Conservation (phyloP, 2,113 vertebrate species). For the Crotophaga sulcirostris region DNA sequence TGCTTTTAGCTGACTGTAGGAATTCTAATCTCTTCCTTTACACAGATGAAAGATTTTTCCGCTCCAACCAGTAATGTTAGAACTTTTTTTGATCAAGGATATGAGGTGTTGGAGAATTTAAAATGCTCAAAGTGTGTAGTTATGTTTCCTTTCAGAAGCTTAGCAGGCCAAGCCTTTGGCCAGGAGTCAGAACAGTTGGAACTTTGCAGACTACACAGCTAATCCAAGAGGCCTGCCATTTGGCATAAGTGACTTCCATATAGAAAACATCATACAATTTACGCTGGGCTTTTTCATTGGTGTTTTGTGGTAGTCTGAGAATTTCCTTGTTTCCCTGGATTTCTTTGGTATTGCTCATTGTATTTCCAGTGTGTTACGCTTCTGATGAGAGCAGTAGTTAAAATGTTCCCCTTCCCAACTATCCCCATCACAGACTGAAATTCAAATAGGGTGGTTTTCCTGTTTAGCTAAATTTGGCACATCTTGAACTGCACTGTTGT, state of each 20-base stretch:
- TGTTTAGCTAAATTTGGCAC: not conserved
- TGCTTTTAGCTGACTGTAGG: not conserved
- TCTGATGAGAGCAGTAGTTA: not conserved
- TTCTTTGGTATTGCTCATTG: not conserved
- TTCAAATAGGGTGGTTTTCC: not conserved
- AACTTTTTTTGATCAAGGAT: constrained; percentile 24
- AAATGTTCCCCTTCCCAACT: not conserved
- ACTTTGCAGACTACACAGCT: constrained; percentile 36
- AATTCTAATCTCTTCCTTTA: constrained; percentile 15
- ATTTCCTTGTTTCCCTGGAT: not conserved
- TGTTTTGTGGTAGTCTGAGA: constrained; percentile 14
- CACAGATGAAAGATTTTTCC: constrained; percentile 41
- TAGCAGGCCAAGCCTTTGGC: constrained; percentile 29
- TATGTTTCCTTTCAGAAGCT: constrained; percentile 64
- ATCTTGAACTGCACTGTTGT: not conserved
- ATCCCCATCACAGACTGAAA: not conserved
- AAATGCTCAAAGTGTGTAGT: not conserved
- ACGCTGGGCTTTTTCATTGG: not conserved
- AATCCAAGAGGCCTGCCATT: constrained; percentile 20
- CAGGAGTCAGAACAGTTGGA: constrained; percentile 41
- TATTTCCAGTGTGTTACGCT: not conserved
- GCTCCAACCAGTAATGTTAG: not conserved
- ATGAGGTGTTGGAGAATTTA: constrained; percentile 47
- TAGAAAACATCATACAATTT: constrained; percentile 6
- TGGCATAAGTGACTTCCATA: constrained; percentile 12